A percentile compares a stretch with the other conserved stretches of the same genome.
Evolutionary conservation across 1,140 invertebrate genomes (phyloP).

Genomic region (Belonocnema kinseyi): DNA sequence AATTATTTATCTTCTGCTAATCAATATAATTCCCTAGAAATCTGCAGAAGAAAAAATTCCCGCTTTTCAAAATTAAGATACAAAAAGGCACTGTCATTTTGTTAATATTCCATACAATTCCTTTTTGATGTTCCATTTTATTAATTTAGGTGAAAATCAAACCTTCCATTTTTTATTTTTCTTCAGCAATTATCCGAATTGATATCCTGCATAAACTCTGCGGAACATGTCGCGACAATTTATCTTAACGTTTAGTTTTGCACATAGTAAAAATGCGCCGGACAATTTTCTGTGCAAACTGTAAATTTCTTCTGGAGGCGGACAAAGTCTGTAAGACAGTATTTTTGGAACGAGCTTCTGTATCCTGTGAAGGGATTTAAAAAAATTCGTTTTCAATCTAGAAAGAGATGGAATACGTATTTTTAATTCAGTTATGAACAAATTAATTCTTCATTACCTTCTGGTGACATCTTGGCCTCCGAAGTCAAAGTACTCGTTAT

Average conservation of each 20-base stretch:
- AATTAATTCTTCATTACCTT: slow-evolving; percentile 54
- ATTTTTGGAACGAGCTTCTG: slow-evolving; percentile 95
- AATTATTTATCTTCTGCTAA: no score
- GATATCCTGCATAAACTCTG: slow-evolving; percentile 84
- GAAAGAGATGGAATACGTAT: background rate
- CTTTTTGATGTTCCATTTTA: background rate
- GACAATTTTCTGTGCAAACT: slow-evolving; percentile 98
- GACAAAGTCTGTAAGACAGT: slow-evolving; percentile 93
- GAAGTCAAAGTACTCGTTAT: slow-evolving; percentile 90
- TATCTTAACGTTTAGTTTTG: slow-evolving; percentile 91
- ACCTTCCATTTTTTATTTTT: background rate
- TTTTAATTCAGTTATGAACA: slow-evolving; percentile 18
- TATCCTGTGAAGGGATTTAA: slow-evolving; percentile 76
- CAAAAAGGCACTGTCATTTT: no score
- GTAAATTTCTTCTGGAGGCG: slow-evolving; percentile 99
- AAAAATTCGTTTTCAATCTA: slow-evolving; percentile 1
- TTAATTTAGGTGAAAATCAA: background rate
- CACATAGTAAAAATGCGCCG: slow-evolving; percentile 95
- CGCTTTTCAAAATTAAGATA: no score
- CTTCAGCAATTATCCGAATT: slow-evolving; percentile 64
- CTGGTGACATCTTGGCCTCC: slow-evolving; percentile 82
- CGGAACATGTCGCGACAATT: slow-evolving; percentile 92
- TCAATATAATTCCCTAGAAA: no score
- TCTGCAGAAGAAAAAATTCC: no score
- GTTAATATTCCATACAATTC: background rate